These are phyloP conservation scores for Anadara kagoshimensis DNA, from an alignment of 1,140 invertebrate genomes.

Conservation along the genomic window DNA sequence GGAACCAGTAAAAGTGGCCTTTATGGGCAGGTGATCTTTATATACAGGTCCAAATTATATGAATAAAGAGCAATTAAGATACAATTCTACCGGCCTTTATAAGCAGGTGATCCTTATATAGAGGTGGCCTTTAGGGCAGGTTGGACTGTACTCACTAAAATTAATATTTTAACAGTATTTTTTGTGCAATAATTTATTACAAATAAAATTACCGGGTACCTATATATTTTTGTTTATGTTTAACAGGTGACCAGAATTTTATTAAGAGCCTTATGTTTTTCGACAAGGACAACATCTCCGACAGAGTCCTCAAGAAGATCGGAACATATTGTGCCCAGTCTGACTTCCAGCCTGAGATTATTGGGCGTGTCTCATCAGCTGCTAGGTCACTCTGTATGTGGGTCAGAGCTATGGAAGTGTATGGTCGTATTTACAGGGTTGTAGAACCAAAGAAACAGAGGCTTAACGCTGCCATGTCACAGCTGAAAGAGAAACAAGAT, in stretches of 20 bases:
- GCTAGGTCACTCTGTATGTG: slow-evolving; percentile 90
- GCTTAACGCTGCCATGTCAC: slow-evolving; percentile 82
- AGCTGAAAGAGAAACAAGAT: slow-evolving; percentile 85
- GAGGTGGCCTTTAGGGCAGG: no score
- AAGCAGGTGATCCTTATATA: no score
- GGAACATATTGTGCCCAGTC: slow-evolving; percentile 84
- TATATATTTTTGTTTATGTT: background rate
- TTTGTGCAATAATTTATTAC: no score
- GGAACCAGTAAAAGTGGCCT: no score
- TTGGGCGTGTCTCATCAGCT: slow-evolving; percentile 78
- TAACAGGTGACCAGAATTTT: slow-evolving; percentile 74
- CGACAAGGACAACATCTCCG: slow-evolving; percentile 90
- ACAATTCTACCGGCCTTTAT: no score
- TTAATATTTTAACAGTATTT: no score
- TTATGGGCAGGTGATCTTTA: no score
- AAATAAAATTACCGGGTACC: no score
- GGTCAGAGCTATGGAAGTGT: slow-evolving; percentile 93
- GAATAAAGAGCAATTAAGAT: no score
- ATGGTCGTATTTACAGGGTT: slow-evolving; percentile 88
- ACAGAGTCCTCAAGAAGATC: slow-evolving; percentile 87
- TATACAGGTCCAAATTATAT: no score
- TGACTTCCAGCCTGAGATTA: slow-evolving; percentile 90
- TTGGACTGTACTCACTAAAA: no score
- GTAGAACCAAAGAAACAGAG: slow-evolving; percentile 88
- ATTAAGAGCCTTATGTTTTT: slow-evolving; percentile 84